These are phyloP conservation scores for Brachynemurus nebulosus DNA, from an alignment of 2,888 invertebrate genomes.

Conservation along the genomic window DNA sequence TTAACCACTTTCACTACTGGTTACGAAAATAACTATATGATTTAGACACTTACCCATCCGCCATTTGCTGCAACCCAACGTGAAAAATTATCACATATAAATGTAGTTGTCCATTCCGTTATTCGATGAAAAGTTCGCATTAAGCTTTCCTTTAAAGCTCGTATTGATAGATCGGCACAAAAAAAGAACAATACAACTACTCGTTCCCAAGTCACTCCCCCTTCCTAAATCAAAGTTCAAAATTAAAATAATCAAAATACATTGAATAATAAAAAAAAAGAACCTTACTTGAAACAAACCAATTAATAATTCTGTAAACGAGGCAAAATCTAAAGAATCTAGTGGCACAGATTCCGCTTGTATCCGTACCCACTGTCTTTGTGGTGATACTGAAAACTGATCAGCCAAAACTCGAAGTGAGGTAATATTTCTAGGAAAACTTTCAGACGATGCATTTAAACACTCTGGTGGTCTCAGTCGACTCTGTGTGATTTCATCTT, in stretches of 20 bases:
- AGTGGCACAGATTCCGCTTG: conserved; percentile 37
- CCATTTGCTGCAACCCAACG: conserved; percentile 42
- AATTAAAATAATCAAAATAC: background rate
- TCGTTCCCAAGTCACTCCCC: conserved; percentile 39
- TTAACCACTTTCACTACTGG: too few relatives aligned
- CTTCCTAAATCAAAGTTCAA: conserved; percentile 30
- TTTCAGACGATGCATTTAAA: conserved; percentile 1
- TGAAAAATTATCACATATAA: conserved; percentile 39
- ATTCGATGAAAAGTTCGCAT: conserved; percentile 38
- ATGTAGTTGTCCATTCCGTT: conserved; percentile 40
- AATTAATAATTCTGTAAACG: conserved; percentile 41
- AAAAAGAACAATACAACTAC: conserved; percentile 42
- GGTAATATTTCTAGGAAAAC: conserved; percentile 7
- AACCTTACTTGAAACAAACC: conserved; percentile 38
- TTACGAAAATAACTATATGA: background rate
- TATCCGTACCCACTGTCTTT: conserved; percentile 34
- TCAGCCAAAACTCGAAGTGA: conserved; percentile 14
- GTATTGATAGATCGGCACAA: conserved; percentile 40
- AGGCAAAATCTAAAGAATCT: conserved; percentile 37
- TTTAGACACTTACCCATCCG: conserved; percentile 36
- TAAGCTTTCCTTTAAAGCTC: conserved; percentile 30
- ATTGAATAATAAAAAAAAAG: conserved; percentile 7
- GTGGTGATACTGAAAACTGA: conserved; percentile 36
- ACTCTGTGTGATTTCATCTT: conserved; percentile 6
- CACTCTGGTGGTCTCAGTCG: conserved; percentile 5